These are phyloP conservation scores for Eudasyphora cyanicolor DNA, from an alignment of 2,888 invertebrate genomes.

Conservation along the genomic window DNA sequence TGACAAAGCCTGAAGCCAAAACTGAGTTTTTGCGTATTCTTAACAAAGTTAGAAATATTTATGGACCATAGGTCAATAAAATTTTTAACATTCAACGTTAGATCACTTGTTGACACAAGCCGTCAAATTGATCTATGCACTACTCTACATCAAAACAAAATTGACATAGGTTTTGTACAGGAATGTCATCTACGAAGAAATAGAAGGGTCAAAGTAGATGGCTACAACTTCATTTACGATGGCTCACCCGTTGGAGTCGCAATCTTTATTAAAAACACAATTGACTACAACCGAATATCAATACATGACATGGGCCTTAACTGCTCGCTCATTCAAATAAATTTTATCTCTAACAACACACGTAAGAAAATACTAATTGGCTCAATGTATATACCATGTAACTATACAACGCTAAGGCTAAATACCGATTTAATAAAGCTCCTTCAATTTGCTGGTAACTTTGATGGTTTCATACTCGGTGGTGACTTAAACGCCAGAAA, in stretches of 20 bases:
- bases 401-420: background rate
- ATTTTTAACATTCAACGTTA: too few relatives aligned
- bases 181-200: background rate
- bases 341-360: background rate
- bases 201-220: background rate
- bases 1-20: background rate
- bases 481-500: background rate
- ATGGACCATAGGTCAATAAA: too few relatives aligned
- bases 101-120: background rate
- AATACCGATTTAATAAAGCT: background rate
- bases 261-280: background rate
- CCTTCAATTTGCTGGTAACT: background rate
- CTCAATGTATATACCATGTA: slow-evolving; percentile 19
- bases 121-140: background rate
- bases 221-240: too few relatives aligned
- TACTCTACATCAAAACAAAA: background rate
- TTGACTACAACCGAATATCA: background rate
- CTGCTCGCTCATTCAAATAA: background rate
- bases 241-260: background rate
- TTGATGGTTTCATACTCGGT: background rate
- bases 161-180: background rate
- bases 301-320: background rate
- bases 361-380: background rate
- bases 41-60: background rate
- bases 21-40: too few relatives aligned